Conservation (phyloP, 2,888 invertebrate species). For the Idaea aversata region DNA sequence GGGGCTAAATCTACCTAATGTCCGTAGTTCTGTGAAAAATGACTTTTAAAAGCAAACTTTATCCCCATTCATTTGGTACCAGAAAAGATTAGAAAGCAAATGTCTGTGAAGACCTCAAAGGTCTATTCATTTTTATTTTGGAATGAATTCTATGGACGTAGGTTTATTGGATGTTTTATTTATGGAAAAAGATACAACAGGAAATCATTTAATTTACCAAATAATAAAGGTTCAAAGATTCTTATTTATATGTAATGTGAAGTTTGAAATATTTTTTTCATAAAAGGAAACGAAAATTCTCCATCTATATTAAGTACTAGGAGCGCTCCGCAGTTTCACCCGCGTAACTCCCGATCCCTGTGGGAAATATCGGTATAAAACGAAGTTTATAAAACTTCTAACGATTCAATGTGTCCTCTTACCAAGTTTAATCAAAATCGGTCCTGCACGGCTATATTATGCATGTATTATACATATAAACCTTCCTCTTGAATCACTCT, state of each 20-base stretch:
- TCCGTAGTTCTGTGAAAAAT: conserved; percentile 10
- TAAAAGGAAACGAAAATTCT: too few species aligned
- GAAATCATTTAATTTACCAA: background rate
- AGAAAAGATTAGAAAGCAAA: conserved; percentile 11
- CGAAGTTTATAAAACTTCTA: too few species aligned
- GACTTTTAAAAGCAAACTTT: conserved; percentile 12
- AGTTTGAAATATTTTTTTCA: too few species aligned
- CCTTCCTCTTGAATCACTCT: too few species aligned
- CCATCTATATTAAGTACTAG: background rate
- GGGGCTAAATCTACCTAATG: conserved; percentile 12
- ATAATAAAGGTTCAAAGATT: background rate
- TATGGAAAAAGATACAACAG: background rate
- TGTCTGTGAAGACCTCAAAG: conserved; percentile 7
- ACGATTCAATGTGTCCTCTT: too few species aligned
- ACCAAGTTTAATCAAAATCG: too few species aligned
- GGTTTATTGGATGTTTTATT: background rate
- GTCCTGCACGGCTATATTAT: too few species aligned
- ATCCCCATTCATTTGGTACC: conserved; percentile 9
- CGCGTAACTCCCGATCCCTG: background rate
- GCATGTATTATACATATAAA: too few species aligned
- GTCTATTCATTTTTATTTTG: conserved; percentile 4
- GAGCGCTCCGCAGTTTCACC: background rate
- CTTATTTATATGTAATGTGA: background rate
- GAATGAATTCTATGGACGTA: background rate
- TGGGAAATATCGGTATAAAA: background rate